Base-by-base conservation (phyloP, 2,888 invertebrate genomes). In the Maniola hyperantus region DNA sequence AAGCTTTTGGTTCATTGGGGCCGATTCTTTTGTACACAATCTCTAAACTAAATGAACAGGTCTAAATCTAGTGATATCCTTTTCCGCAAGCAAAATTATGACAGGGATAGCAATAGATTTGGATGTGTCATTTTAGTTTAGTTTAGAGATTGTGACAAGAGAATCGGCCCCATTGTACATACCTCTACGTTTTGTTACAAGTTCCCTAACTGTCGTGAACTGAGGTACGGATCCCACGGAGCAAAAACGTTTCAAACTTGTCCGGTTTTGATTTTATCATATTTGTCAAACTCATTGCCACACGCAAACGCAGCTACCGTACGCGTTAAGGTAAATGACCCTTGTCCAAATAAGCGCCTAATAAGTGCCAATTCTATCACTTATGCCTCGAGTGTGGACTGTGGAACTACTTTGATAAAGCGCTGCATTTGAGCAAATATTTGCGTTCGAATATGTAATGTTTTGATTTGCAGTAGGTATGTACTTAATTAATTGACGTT, bases 361-460 rank as follows among this genome's bases (percentile, higher is more conserved):
- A 76, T 80, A 62, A 83, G 84, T 80, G 84, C 79, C 84, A 85
- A 87, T 83, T 84, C 84, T 85, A 83, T 84, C 83, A 84, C 83
- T 77, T 83, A 76, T 72, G 72, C 77, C 77, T 78, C 75, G 68
- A 76, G 72, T 26, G 26, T 26, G 26, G 26, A 26, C n/a, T 70
- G 65, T 50, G 46, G 54, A 66, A 62, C 58, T 44, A 36, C 61
- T 66, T 65, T 68, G 65, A 69, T 63, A 33, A 48, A 67, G 60
- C 64, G 53, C 42, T 61, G 57, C 64, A 63, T 61, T 57, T 48
- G 18, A 60, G 68, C 64, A 57, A 71, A 73, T 69, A 71, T 71
- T 68, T 60, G 34, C 60, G 51, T 59, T 26, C 26, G 26, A 26
- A 4, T 26, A 42, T 42, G 39, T 1, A 54, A 34, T 34, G 53